phyloP scores from a whole-genome alignment of 2,888 invertebrate genomes.

The Hydrotaea cyrtoneurina region DNA sequence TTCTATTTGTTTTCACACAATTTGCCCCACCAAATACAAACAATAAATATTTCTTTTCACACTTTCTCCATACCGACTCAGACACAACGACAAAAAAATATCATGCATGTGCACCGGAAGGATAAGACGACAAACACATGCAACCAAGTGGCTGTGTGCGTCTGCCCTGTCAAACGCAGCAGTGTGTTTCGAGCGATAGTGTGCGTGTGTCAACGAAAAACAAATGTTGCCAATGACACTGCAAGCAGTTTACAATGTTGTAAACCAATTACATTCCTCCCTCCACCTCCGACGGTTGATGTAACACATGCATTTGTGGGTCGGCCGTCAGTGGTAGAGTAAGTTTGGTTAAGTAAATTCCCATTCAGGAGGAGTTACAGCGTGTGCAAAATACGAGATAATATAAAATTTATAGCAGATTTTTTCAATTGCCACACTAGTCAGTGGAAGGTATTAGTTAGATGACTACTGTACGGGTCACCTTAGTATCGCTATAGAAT shows the following conservation, averaged over 20 bases:
- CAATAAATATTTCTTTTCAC: slow-evolving; percentile 33
- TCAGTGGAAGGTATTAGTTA: not conserved
- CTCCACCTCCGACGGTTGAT: not conserved
- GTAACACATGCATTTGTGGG: not conserved
- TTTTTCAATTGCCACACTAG: too few relatives aligned
- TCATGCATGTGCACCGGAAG: not conserved
- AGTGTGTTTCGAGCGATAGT: too few relatives aligned
- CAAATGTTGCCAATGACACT: slow-evolving; percentile 29
- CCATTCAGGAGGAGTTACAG: not conserved
- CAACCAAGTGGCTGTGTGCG: not conserved
- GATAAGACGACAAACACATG: not conserved
- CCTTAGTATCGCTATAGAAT: too few relatives aligned
- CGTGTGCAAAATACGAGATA: slow-evolving; percentile 10
- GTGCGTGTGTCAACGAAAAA: slow-evolving; percentile 25
- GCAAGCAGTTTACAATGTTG: slow-evolving; percentile 24
- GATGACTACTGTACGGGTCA: too few relatives aligned
- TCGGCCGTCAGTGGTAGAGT: too few relatives aligned
- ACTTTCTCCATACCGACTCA: not conserved
- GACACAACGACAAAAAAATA: not conserved
- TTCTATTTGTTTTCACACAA: not conserved
- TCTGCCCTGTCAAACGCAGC: too few relatives aligned
- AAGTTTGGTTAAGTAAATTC: not conserved
- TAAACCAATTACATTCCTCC: slow-evolving; percentile 19
- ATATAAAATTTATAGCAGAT: slow-evolving; percentile 25
- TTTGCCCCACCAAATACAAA: slow-evolving; percentile 26